phyloP scores from a whole-genome alignment of 2,113 vertebrate genomes.

The Cryptomyrus ogoouensis region DNA sequence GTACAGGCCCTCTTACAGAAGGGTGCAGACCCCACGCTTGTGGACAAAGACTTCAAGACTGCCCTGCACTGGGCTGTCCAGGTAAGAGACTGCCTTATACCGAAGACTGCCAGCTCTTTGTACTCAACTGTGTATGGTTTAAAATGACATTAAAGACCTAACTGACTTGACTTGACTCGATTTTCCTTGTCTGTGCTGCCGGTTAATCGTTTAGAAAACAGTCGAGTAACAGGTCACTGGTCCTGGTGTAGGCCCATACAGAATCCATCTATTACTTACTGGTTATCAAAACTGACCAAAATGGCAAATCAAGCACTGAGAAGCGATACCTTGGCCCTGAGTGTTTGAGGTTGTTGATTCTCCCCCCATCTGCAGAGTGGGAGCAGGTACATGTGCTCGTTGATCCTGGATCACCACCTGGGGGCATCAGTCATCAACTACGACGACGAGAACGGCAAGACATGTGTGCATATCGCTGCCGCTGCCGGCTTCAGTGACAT shows the following conservation, averaged over 20 bases:
- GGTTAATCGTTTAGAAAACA: not conserved
- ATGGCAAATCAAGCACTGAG: not conserved
- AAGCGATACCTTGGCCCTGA: not conserved
- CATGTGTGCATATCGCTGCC: conserved; percentile 72
- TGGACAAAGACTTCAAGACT: conserved; percentile 84
- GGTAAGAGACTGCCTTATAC: conserved; percentile 46
- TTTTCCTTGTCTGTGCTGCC: not conserved
- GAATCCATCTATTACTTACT: not conserved
- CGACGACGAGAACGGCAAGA: conserved; percentile 80
- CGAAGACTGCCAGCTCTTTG: rapidly evolving
- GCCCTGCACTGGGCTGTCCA: conserved; percentile 85
- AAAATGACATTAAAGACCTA: too few relatives aligned
- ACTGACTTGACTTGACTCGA: not conserved
- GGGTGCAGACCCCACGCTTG: conserved; percentile 73
- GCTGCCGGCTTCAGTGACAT: conserved; percentile 74
- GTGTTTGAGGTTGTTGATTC: not conserved
- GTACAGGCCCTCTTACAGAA: conserved; percentile 71
- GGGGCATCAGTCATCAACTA: conserved; percentile 77
- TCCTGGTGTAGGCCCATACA: not conserved
- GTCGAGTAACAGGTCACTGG: not conserved
- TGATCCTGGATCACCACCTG: conserved; percentile 74
- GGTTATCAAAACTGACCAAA: not conserved
- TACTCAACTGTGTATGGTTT: too few relatives aligned
- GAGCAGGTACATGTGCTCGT: conserved; percentile 71
- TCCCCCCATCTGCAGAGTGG: conserved; percentile 63